Percentiles rank a stretch among this genome's conserved stretches.
phyloP scores from a whole-genome alignment of 37 sponge, comb jelly and placozoan species.

The Agelas oroides region DNA sequence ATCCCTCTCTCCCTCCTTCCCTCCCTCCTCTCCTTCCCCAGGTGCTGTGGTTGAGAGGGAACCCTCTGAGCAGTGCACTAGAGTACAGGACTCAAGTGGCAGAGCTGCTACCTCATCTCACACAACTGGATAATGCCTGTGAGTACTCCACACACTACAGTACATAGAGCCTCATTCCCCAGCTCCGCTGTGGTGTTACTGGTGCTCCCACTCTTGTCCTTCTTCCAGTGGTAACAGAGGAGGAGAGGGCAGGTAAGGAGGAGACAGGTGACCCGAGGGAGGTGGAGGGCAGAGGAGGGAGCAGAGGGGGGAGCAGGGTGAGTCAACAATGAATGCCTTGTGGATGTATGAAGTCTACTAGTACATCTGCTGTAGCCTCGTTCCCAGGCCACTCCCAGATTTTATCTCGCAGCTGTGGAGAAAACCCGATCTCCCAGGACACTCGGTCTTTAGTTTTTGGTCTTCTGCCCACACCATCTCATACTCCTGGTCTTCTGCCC shows the following conservation, averaged over 20 bases:
- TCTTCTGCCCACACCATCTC: too few relatives aligned
- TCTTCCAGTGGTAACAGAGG: conserved; percentile 9
- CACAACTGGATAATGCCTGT: conserved; percentile 62
- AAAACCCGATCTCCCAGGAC: too few relatives aligned
- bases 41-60: conserved; percentile 80
- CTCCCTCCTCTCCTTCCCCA: background rate
- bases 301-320: too few relatives aligned
- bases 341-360: background rate
- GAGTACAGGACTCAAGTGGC: conserved; percentile 53
- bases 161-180: background rate
- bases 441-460: too few relatives aligned
- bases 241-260: background rate
- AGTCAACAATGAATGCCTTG: background rate
- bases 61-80: conserved; percentile 52
- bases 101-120: conserved; percentile 51
- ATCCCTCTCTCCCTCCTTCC: too few relatives aligned
- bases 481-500: too few relatives aligned
- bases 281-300: too few relatives aligned
- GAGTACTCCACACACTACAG: background rate
- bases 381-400: background rate
- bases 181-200: background rate
- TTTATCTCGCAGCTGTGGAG: too few relatives aligned
- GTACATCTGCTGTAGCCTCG: too few relatives aligned
- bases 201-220: too few relatives aligned
- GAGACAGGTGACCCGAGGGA: background rate